Percentiles rank a stretch among this genome's conserved stretches.
phyloP scores from a whole-genome alignment of 1,140 invertebrate genomes.

The Zophobas morio region DNA sequence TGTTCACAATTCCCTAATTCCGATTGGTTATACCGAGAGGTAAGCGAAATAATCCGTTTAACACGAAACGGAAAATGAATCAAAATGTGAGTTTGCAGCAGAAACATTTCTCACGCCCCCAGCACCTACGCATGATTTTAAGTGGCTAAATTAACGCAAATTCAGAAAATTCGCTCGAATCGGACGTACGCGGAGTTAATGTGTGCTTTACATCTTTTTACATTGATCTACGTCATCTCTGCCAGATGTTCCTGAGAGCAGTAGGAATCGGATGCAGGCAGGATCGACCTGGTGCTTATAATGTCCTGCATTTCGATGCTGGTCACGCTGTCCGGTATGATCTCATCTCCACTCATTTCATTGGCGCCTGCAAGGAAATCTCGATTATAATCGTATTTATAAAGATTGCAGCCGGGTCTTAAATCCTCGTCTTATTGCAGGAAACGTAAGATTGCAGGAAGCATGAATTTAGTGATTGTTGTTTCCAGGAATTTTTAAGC shows the following conservation, averaged over 20 bases:
- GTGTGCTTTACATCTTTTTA: not conserved
- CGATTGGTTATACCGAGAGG: too few relatives aligned
- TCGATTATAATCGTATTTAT: conserved; percentile 51
- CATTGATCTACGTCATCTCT: conserved; percentile 11
- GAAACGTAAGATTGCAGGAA: conserved; percentile 49
- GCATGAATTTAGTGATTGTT: conserved; percentile 12
- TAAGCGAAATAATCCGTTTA: too few relatives aligned
- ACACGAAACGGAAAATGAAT: not conserved
- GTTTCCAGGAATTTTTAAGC: conserved; percentile 1
- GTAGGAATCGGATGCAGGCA: not conserved
- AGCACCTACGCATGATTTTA: conserved; percentile 25
- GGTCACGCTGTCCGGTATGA: conserved; percentile 42
- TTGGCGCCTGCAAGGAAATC: conserved; percentile 50
- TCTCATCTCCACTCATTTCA: conserved; percentile 50
- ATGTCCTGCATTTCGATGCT: conserved; percentile 27
- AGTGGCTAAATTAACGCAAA: conserved; percentile 42
- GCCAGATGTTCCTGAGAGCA: conserved; percentile 13
- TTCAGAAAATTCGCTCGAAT: conserved; percentile 32
- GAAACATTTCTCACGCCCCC: conserved; percentile 34
- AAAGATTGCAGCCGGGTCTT: conserved; percentile 46
- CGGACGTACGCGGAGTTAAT: conserved; percentile 8
- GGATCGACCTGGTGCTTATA: conserved; percentile 21
- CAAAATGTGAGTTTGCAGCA: not conserved
- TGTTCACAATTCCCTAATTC: too few relatives aligned
- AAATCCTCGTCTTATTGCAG: conserved; percentile 45